phyloP scores from a whole-genome alignment of 2,113 vertebrate species.

The Engystomops pustulosus region DNA sequence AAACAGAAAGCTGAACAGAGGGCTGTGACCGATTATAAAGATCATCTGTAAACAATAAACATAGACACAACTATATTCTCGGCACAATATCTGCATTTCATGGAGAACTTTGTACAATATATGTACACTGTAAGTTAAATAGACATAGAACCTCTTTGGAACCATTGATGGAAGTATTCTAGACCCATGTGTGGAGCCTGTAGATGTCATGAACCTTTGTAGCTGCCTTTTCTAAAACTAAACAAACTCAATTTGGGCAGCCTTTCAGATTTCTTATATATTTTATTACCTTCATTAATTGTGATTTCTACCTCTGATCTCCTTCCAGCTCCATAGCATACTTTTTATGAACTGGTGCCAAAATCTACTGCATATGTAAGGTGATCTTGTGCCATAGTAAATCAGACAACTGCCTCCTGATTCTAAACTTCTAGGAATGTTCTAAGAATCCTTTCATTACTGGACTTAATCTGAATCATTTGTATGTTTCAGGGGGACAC shows the following conservation, averaged over 20 bases:
- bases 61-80: neutral
- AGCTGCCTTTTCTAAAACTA: neutral
- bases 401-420: neutral
- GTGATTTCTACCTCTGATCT: conserved; percentile 13
- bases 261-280: conserved; percentile 38
- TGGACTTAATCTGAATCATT: neutral
- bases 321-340: neutral
- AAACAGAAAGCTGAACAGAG: too few species aligned
- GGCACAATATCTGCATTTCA: neutral
- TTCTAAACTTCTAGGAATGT: neutral
- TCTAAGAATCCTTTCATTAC: neutral
- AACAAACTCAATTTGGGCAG: conserved; percentile 24
- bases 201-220: neutral
- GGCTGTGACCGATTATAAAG: neutral
- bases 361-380: conserved; percentile 39
- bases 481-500: neutral
- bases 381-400: conserved; percentile 20
- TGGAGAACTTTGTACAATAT: neutral
- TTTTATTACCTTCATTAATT: conserved; percentile 51
- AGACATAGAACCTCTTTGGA: neutral
- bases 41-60: conserved; percentile 5
- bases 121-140: neutral
- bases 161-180: neutral
- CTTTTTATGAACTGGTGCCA: conserved; percentile 12
- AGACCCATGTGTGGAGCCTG: neutral